Percentiles rank a stretch among this genome's conserved stretches.
Conservation (phyloP, 2,888 invertebrate genomes). For the Ophion ventricosus region DNA sequence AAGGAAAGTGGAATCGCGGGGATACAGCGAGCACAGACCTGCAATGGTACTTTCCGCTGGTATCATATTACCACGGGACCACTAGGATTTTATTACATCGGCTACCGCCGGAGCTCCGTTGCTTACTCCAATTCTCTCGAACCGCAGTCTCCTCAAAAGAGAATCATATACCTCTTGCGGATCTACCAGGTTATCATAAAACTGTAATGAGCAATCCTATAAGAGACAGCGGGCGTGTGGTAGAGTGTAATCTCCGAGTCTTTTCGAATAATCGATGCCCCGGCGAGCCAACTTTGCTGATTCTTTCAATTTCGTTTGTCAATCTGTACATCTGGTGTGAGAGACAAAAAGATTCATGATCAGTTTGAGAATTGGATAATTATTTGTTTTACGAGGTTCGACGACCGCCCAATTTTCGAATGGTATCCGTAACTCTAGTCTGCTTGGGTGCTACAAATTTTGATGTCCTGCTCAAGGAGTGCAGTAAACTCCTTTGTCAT, state of each 20-base stretch:
- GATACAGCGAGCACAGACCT: neutral
- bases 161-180: constrained; percentile 33
- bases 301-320: constrained; percentile 16
- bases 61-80: constrained; percentile 41
- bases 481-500: constrained; percentile 5
- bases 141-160: constrained; percentile 20
- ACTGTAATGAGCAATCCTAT: constrained; percentile 43
- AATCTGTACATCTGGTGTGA: neutral
- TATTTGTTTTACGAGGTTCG: constrained; percentile 7
- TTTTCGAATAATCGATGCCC: constrained; percentile 9
- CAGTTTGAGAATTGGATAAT: neutral
- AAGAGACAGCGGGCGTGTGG: constrained; percentile 16
- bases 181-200: constrained; percentile 40
- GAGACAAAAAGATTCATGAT: neutral
- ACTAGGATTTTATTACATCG: constrained; percentile 47
- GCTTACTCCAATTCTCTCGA: constrained; percentile 12
- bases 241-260: constrained; percentile 7
- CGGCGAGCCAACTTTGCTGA: constrained; percentile 7
- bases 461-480: neutral
- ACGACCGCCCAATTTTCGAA: neutral
- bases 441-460: constrained; percentile 1
- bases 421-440: neutral
- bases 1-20: neutral
- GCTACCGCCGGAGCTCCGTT: constrained; percentile 8
- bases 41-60: constrained; percentile 31